phyloP scores from a whole-genome alignment of 1,140 invertebrate species.

The Hermetia illucens region DNA sequence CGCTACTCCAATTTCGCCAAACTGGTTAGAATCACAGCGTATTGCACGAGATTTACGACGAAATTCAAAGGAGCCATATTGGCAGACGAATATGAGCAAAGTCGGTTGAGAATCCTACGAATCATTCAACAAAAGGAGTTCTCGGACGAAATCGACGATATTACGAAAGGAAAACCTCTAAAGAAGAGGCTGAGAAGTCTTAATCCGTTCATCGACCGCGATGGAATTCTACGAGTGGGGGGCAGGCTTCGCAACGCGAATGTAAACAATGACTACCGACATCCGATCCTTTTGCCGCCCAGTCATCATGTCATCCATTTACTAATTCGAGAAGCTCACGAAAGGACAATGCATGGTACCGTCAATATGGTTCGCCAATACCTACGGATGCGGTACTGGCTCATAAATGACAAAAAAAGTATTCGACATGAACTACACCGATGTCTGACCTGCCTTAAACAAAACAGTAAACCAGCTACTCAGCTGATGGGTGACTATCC shows the following conservation, averaged over 20 bases:
- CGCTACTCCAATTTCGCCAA: too few species aligned
- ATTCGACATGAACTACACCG: too few species aligned
- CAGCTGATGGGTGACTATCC: slow-evolving; percentile 27
- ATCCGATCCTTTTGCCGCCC: slow-evolving; percentile 10
- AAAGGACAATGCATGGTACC: slow-evolving; percentile 13
- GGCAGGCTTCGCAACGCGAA: slow-evolving; percentile 10
- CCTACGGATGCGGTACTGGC: slow-evolving; percentile 12
- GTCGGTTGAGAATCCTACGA: too few species aligned
- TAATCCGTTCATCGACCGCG: slow-evolving; percentile 11
- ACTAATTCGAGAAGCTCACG: slow-evolving; percentile 14
- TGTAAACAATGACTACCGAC: slow-evolving; percentile 7
- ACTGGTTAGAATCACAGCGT: too few species aligned
- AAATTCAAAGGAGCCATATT: too few species aligned
- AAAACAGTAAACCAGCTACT: not conserved
- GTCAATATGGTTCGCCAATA: slow-evolving; percentile 7
- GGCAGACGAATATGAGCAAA: too few species aligned
- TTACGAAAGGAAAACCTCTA: too few species aligned
- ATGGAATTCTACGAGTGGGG: slow-evolving; percentile 13
- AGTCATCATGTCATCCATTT: slow-evolving; percentile 9
- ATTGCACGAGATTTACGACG: too few species aligned
- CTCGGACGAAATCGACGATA: too few species aligned
- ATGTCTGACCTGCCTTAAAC: slow-evolving; percentile 13
- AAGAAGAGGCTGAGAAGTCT: too few species aligned
- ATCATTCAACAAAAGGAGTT: too few species aligned
- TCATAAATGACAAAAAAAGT: slow-evolving; percentile 9